Conservation (phyloP, 2,797 vertebrate genomes). For the Prionace glauca region DNA sequence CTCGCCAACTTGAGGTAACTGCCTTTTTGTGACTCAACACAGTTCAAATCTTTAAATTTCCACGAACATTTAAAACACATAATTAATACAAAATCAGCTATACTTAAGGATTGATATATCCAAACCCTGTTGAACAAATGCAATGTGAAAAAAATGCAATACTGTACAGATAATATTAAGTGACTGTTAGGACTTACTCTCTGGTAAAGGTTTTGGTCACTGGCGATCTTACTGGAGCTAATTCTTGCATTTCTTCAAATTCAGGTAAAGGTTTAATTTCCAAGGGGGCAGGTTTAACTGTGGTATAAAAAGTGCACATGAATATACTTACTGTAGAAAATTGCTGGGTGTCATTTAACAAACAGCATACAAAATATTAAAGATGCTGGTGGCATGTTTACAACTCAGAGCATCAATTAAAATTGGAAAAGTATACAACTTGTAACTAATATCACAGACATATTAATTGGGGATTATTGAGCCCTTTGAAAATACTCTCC, state of each 20-base stretch:
- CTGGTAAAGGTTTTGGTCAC: conserved; percentile 92
- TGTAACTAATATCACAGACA: neutral
- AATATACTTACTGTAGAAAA: conserved; percentile 44
- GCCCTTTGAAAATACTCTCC: neutral
- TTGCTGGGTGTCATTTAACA: neutral
- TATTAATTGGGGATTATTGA: neutral
- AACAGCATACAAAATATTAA: neutral
- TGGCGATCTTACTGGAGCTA: conserved; percentile 89
- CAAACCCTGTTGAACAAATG: neutral
- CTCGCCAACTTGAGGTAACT: neutral
- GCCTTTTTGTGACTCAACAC: neutral
- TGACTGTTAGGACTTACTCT: conserved; percentile 76
- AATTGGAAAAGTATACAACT: neutral
- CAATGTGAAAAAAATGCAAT: neutral
- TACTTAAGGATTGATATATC: neutral
- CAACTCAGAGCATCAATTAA: neutral
- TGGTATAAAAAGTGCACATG: conserved; percentile 44
- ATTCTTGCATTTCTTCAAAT: conserved; percentile 72
- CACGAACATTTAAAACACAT: neutral
- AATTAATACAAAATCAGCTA: neutral
- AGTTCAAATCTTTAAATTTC: neutral
- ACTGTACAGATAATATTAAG: neutral
- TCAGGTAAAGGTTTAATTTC: conserved; percentile 91
- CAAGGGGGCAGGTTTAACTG: conserved; percentile 89
- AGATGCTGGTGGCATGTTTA: conserved; percentile 42